These are phyloP conservation scores for Sialis lutaria DNA, from an alignment of 2,888 invertebrate species.

Conservation along the genomic window DNA sequence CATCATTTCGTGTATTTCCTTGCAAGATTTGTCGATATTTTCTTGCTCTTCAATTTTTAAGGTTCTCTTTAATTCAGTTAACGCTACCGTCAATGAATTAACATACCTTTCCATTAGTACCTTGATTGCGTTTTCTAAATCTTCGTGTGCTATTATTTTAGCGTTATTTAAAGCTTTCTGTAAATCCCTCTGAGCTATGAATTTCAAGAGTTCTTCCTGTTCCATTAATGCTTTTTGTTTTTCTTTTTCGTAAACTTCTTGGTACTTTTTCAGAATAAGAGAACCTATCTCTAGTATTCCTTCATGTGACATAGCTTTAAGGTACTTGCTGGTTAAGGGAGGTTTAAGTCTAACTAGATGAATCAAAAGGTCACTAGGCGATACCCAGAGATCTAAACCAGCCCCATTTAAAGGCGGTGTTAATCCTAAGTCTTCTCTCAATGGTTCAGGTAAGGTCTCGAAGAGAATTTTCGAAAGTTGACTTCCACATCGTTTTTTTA, in stretches of 20 bases:
- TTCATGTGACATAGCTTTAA: conserved; percentile 24
- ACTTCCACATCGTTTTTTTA: background rate
- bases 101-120: conserved; percentile 5
- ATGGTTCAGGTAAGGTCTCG: conserved; percentile 16
- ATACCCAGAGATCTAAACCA: conserved; percentile 23
- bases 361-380: conserved; percentile 25
- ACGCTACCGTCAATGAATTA: background rate
- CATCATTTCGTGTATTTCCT: background rate
- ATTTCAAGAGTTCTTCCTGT: conserved; percentile 14
- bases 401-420: conserved; percentile 20
- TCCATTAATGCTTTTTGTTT: conserved; percentile 17
- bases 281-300: conserved; percentile 17
- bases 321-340: conserved; percentile 21
- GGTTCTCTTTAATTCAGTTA: conserved; percentile 3
- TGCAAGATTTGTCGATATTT: too few species aligned
- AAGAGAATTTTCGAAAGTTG: conserved; percentile 17
- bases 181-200: conserved; percentile 12
- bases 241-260: conserved; percentile 17
- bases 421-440: conserved; percentile 18
- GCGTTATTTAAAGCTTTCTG: conserved; percentile 11
- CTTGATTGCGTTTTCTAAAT: conserved; percentile 1
- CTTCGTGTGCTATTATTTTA: conserved; percentile 1
- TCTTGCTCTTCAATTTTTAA: too few species aligned
- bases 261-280: conserved; percentile 16
- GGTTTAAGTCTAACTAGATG: conserved; percentile 24